These are phyloP conservation scores for Catharus fuscescens DNA, from an alignment of 2,113 vertebrate species.

Conservation along the genomic window DNA sequence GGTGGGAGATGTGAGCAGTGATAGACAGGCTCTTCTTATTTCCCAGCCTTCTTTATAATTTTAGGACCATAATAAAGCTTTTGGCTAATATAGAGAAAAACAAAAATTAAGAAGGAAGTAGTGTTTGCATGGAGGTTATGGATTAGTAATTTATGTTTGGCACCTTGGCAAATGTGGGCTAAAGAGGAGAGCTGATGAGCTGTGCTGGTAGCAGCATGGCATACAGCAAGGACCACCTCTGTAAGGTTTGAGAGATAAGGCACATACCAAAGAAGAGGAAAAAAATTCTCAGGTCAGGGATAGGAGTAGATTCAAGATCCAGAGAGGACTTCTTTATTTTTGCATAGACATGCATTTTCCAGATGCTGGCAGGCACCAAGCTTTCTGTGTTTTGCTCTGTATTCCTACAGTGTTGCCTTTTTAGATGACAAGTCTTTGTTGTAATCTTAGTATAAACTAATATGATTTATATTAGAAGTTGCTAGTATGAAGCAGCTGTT, in stretches of 20 bases:
- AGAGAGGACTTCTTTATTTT: not conserved
- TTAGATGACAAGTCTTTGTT: not conserved
- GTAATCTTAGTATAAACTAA: not conserved
- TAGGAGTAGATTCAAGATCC: not conserved
- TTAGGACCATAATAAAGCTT: not conserved
- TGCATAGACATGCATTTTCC: not conserved
- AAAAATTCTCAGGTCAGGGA: not conserved
- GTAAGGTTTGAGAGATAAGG: not conserved
- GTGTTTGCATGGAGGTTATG: not conserved
- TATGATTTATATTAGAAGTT: not conserved
- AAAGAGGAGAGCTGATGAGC: not conserved
- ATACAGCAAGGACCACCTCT: not conserved
- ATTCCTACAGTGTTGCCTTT: not conserved
- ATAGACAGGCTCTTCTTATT: not conserved
- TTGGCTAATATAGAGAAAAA: not conserved
- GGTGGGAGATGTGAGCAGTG: not conserved
- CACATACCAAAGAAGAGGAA: not conserved
- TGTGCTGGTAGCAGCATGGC: not conserved
- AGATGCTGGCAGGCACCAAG: not conserved
- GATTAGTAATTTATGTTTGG: not conserved
- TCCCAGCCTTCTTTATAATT: not conserved
- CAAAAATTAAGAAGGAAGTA: not conserved
- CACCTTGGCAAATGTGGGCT: not conserved
- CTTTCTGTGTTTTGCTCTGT: not conserved
- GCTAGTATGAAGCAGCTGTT: not conserved